phyloP scores from a whole-genome alignment of 2,113 vertebrate genomes.

The Cromileptes altivelis region DNA sequence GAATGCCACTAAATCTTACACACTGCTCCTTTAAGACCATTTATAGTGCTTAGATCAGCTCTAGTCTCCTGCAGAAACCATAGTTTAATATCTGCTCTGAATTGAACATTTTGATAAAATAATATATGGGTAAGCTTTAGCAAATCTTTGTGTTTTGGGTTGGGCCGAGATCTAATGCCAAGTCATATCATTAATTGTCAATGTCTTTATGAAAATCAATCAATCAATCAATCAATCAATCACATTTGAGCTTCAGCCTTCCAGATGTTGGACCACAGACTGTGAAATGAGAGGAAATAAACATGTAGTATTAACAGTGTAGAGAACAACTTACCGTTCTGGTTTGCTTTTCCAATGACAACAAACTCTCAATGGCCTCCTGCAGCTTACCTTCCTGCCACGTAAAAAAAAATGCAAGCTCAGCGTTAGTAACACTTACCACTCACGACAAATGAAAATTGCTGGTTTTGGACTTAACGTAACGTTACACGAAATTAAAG shows the following conservation, averaged over 20 bases:
- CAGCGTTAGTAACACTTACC: background rate
- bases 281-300: background rate
- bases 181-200: background rate
- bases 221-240: no score
- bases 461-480: no score
- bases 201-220: background rate
- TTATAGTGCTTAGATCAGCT: background rate
- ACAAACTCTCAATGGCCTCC: slow-evolving; percentile 95
- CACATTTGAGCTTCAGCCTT: background rate
- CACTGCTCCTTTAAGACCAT: background rate
- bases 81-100: background rate
- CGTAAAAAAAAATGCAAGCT: background rate
- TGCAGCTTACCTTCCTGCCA: slow-evolving; percentile 95
- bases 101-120: background rate
- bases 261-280: background rate
- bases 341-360: slow-evolving; percentile 98
- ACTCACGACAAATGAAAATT: background rate
- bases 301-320: background rate
- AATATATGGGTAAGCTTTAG: no score
- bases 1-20: no score
- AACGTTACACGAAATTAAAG: no score
- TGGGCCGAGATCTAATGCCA: background rate
- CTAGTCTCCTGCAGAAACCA: background rate
- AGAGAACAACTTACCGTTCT: slow-evolving; percentile 89
- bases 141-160: background rate